Conservation (phyloP, 2,797 vertebrate species). For the Artibeus jamaicensis region DNA sequence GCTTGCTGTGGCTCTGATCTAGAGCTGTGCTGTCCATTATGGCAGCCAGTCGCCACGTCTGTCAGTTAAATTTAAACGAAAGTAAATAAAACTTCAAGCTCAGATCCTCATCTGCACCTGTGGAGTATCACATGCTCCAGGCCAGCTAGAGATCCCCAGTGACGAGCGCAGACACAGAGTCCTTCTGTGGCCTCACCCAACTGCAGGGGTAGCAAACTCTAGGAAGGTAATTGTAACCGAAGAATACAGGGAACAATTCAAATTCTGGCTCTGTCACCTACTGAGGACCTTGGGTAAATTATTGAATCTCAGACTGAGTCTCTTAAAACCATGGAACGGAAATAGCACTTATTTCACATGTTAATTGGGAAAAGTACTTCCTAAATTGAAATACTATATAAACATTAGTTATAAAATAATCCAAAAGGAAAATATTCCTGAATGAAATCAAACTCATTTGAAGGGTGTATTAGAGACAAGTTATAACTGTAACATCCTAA, state of each 20-base stretch:
- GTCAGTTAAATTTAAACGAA: neutral
- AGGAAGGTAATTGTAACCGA: neutral
- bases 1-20: neutral
- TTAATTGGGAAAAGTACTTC: neutral
- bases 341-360: neutral
- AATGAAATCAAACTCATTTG: neutral
- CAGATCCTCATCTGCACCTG: neutral
- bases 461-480: neutral
- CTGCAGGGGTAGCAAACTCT: neutral
- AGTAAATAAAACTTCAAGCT: neutral
- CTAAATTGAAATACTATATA: neutral
- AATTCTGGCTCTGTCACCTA: neutral
- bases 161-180: neutral
- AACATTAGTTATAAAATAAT: neutral
- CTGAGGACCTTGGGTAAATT: neutral
- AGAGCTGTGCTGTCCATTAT: neutral
- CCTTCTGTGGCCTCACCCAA: too few species aligned
- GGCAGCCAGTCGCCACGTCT: neutral
- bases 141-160: neutral
- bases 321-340: neutral
- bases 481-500: neutral
- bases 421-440: constrained; percentile 7
- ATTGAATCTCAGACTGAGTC: neutral
- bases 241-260: neutral
- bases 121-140: neutral